Evolutionary conservation across 2,888 invertebrate species (phyloP), one percentile per base, ranked within the genome.

Genomic region (Polymixis flavicincta): DNA sequence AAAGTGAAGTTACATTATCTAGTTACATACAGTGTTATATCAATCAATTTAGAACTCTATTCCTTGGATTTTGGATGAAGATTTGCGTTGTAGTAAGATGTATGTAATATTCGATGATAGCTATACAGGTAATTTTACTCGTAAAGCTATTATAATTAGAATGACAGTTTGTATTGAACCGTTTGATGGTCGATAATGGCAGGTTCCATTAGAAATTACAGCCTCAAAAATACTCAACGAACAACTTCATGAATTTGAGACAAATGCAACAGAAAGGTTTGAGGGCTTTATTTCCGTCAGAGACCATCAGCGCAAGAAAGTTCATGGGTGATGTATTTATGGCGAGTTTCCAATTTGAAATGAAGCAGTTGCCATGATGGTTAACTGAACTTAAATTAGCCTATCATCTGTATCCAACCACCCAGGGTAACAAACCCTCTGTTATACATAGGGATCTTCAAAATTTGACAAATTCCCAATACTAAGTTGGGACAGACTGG

Each of bases 11-110:
- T 57, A 70, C 32, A 55, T 78, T 73, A 71, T 65, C 57, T 50
- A 45, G 37, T 42, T 79, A 72, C 70, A 79, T 48, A 25, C 45
- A 7, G 14, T 64, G 14, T 45, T 25, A 50, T 11, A 52, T 55
- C 65, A 83, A 71, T 69, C 63, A 74, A 71, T 80, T 80, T 64
- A 32, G 22, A 48, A 67, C 76, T 70, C 28, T 71, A 67, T 57
- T 14, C 4, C 14, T 17, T 60, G 17, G 48, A 50, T 0, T 28
- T 64, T 48, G 14, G 54, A 71, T 77, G n/a, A 69, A 63, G 13
- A 72, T 74, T 77, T 11, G 52, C 1, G 22, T 37, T 55, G 59
- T 68, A 28, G 13, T 52, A 25, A 5, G 7, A 65, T n/a, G 37
- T 59, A 65, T n/a, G 37, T 59, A 45, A 66, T 74, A 57, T 67